Evolutionary conservation across 2,797 vertebrate species (phyloP), one percentile per base, ranked within the genome.

Genomic region (Buphagus erythrorhynchus): DNA sequence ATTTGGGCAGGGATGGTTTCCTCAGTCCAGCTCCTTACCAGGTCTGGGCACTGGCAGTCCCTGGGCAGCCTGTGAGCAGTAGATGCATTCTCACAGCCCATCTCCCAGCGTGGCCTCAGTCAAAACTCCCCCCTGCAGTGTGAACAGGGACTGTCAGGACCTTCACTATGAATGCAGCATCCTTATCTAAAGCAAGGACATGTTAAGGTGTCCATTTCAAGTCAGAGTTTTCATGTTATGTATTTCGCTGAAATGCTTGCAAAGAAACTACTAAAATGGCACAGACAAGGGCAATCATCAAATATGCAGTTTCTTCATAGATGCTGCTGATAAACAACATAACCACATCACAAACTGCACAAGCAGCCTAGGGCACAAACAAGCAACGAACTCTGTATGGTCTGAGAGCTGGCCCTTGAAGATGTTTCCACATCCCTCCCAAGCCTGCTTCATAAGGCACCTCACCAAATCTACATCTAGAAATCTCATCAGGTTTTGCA

Each of bases 401-500:
- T 36, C 52, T n/a, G 52, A 57, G 49, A 63, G 26, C 13, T 86
- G 83, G n/a, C 45, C 16, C 24, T 43, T 52, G 2, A 54, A 80
- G 62, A 36, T 1, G 0, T 62, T 86, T 16, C 62, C 46, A 29
- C 29, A 33, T 61, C 43, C 33, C 46, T 88, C 58, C n/a, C 46
- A 45, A 73, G 40, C 29, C 48, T 40, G 18, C 52, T 54, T 82
- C 22, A 13, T 5, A 61, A 29, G 22, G n/a, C 18, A 90, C 29
- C 43, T 58, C 55, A 66, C 21, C 61, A 49, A 57, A n/a, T 68
- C 15, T n/a, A 38, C 49, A 67, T n/a, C 16, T 24, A 62, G 52
- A 80, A 91, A 80, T 42, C 31, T 67, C 29, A 20, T 59, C 79
- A 21, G 9, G 26, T 82, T 90, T 95, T 86, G 26, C 40, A 80